phyloP scores from a whole-genome alignment of 2,888 invertebrate genomes.

The Hybos culiciformis region DNA sequence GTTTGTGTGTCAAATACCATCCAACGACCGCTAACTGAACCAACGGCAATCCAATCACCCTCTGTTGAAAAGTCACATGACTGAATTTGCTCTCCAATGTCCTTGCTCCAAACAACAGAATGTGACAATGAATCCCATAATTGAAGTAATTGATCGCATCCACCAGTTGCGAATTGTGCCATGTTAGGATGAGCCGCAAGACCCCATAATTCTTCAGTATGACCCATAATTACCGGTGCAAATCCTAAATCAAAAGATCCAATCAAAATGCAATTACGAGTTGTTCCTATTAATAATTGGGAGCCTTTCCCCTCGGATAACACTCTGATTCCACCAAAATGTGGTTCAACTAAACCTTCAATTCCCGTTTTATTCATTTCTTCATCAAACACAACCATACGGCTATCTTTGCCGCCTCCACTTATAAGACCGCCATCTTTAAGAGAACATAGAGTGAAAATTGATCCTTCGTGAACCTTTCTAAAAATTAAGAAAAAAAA shows the following conservation, averaged over 20 bases:
- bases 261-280: constrained; percentile 63
- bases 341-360: constrained; percentile 63
- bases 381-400: constrained; percentile 60
- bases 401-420: constrained; percentile 79
- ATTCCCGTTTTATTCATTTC: constrained; percentile 49
- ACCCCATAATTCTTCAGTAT: constrained; percentile 83
- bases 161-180: constrained; percentile 76
- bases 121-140: constrained; percentile 83
- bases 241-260: constrained; percentile 60
- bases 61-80: constrained; percentile 69
- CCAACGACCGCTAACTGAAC: constrained; percentile 68
- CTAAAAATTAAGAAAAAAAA: constrained; percentile 22
- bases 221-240: constrained; percentile 65
- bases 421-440: constrained; percentile 76
- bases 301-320: constrained; percentile 71
- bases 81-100: constrained; percentile 74
- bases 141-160: constrained; percentile 63
- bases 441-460: constrained; percentile 68
- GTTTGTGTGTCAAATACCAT: constrained; percentile 68
- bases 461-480: constrained; percentile 72
- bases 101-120: constrained; percentile 81
- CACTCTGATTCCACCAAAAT: constrained; percentile 73
- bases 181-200: constrained; percentile 67
- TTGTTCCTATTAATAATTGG: constrained; percentile 73
- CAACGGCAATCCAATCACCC: constrained; percentile 63